Evolutionary conservation across 2,888 invertebrate species (phyloP).

Genomic region (Liopterus haemorrhoidalis): DNA sequence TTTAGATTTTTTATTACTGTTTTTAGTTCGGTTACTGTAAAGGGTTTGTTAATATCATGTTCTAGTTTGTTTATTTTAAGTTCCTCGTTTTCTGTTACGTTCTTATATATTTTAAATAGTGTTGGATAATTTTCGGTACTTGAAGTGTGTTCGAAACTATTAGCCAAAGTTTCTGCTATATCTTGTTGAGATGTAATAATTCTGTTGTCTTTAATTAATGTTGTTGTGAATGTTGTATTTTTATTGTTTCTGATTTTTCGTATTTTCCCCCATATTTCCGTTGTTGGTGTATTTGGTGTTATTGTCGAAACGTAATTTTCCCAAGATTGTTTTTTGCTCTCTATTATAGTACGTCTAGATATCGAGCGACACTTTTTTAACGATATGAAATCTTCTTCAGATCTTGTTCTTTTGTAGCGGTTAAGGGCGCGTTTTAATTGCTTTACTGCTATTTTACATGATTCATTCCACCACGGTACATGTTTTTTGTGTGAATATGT

Average conservation of each 20-base stretch:
- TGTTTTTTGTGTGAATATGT: too few species aligned
- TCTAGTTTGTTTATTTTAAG: too few species aligned
- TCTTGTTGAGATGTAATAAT: neutral
- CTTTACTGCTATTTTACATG: too few species aligned
- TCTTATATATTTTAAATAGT: neutral
- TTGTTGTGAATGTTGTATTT: neutral
- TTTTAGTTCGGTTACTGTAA: neutral
- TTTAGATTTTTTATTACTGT: neutral
- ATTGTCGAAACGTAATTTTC: conserved; percentile 3
- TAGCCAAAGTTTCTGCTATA: conserved; percentile 1
- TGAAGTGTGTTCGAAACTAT: neutral
- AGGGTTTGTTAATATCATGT: neutral
- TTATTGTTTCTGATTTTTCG: conserved; percentile 2
- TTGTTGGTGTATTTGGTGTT: neutral
- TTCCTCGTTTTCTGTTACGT: neutral
- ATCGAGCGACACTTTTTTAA: neutral
- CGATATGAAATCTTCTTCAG: conserved; percentile 1
- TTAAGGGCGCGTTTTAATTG: too few species aligned
- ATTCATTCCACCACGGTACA: too few species aligned
- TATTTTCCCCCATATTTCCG: conserved; percentile 3
- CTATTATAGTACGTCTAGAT: neutral
- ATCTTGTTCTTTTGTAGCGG: too few species aligned
- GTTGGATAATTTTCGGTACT: neutral
- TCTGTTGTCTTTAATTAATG: neutral
- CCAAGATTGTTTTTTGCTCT: conserved; percentile 2